Percentiles rank a stretch among this genome's conserved stretches.
Conservation (phyloP, 2,888 invertebrate genomes). For the Apodemia hepburni region DNA sequence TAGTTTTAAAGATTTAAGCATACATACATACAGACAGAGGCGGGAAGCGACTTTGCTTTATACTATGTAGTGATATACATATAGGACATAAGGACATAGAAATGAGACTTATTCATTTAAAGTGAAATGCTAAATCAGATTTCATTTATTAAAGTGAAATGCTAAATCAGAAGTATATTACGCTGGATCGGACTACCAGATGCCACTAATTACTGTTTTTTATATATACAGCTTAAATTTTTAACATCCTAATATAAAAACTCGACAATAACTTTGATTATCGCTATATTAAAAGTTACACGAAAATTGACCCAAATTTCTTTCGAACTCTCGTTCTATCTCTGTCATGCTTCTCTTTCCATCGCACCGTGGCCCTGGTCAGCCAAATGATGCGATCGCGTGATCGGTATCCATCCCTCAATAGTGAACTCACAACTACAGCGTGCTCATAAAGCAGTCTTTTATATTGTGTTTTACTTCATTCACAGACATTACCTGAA, state of each 20-base stretch:
- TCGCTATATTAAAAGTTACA: constrained; percentile 1
- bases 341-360: constrained; percentile 8
- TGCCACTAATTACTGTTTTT: too few species aligned
- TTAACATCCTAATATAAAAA: neutral
- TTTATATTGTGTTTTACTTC: constrained; percentile 1
- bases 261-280: neutral
- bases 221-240: neutral
- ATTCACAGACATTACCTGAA: neutral
- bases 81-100: too few species aligned
- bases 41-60: too few species aligned
- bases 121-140: too few species aligned
- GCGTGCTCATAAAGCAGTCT: constrained; percentile 11
- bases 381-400: constrained; percentile 72
- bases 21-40: too few species aligned
- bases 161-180: too few species aligned
- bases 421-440: constrained; percentile 41
- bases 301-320: constrained; percentile 16
- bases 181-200: too few species aligned
- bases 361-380: constrained; percentile 42
- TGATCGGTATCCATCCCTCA: constrained; percentile 61
- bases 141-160: too few species aligned
- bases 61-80: too few species aligned
- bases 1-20: too few species aligned
- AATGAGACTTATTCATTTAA: too few species aligned
- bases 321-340: constrained; percentile 18